phyloP scores from a whole-genome alignment of 2,113 vertebrate species.

The Odontesthes bonariensis region DNA sequence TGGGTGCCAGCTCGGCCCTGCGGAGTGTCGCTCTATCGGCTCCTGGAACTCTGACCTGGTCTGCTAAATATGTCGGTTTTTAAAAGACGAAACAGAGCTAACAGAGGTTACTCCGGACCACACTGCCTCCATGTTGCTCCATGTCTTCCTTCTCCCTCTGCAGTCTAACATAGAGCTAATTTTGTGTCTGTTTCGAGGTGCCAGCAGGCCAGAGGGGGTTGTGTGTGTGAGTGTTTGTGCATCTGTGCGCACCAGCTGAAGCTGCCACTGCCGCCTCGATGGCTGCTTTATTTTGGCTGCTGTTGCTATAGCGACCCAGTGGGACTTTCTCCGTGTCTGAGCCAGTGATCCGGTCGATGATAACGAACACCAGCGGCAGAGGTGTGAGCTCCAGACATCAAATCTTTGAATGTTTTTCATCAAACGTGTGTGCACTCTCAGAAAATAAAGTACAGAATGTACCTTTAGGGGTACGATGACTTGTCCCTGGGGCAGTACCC shows the following conservation, averaged over 20 bases:
- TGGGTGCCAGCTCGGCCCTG: slow-evolving; percentile 55
- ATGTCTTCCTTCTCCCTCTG: slow-evolving; percentile 41
- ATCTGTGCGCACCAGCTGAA: slow-evolving; percentile 51
- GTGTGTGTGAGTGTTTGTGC: slow-evolving; percentile 24
- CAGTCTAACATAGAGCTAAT: slow-evolving; percentile 64
- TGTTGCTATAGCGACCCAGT: slow-evolving; percentile 77
- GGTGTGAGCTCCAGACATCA: slow-evolving; percentile 10
- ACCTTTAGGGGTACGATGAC: no score
- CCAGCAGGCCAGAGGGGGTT: slow-evolving; percentile 64
- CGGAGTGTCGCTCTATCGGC: slow-evolving; percentile 34
- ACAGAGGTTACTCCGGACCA: slow-evolving; percentile 64
- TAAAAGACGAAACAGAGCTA: slow-evolving; percentile 42
- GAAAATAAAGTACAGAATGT: no score
- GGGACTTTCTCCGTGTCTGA: slow-evolving; percentile 69
- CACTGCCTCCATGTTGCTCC: slow-evolving; percentile 25
- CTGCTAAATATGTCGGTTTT: slow-evolving; percentile 62
- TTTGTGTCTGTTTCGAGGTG: slow-evolving; percentile 69
- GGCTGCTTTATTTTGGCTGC: slow-evolving; percentile 75
- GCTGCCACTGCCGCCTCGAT: slow-evolving; percentile 62
- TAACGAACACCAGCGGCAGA: slow-evolving; percentile 43
- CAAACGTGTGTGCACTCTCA: no score
- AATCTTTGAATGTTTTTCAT: background rate
- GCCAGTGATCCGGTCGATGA: slow-evolving; percentile 56
- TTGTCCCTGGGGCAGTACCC: no score
- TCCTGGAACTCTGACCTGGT: slow-evolving; percentile 51